Conservation (phyloP, 2,113 vertebrate genomes). For the Sylvia atricapilla region DNA sequence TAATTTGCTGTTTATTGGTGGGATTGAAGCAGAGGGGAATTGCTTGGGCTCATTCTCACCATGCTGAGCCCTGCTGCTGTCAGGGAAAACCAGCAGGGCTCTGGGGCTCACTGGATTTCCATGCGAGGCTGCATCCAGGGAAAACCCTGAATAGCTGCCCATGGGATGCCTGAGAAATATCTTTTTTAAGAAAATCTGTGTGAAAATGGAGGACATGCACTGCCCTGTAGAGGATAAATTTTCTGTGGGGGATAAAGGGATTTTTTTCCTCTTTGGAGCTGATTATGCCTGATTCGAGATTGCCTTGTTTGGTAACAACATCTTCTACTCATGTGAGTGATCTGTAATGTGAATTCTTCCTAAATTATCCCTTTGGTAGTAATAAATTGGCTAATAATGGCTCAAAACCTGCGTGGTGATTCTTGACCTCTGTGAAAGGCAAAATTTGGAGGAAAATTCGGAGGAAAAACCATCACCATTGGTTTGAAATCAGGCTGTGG, state of each 20-base stretch:
- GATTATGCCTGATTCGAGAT: not conserved
- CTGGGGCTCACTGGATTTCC: not conserved
- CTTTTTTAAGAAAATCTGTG: not conserved
- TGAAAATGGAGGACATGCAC: not conserved
- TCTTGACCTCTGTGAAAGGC: not conserved
- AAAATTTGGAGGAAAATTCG: not conserved
- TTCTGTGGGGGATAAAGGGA: not conserved
- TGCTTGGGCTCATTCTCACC: rapidly evolving
- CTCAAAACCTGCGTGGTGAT: rapidly evolving
- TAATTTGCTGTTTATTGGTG: not conserved
- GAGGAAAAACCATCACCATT: not conserved
- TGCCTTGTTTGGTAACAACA: not conserved
- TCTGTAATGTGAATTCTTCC: not conserved
- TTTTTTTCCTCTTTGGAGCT: not conserved
- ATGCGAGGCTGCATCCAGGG: not conserved
- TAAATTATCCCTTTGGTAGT: not conserved
- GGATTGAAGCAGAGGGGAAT: not conserved
- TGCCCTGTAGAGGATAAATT: not conserved
- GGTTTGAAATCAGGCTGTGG: not conserved
- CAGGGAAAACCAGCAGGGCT: not conserved
- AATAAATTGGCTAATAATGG: not conserved
- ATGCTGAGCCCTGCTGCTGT: not conserved
- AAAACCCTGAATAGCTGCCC: not conserved
- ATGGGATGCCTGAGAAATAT: not conserved
- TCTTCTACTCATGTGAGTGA: not conserved